Percentiles rank a stretch among this genome's conserved stretches.
Conservation (phyloP, 1,140 invertebrate species). For the Lordiphosa stackelbergi region DNA sequence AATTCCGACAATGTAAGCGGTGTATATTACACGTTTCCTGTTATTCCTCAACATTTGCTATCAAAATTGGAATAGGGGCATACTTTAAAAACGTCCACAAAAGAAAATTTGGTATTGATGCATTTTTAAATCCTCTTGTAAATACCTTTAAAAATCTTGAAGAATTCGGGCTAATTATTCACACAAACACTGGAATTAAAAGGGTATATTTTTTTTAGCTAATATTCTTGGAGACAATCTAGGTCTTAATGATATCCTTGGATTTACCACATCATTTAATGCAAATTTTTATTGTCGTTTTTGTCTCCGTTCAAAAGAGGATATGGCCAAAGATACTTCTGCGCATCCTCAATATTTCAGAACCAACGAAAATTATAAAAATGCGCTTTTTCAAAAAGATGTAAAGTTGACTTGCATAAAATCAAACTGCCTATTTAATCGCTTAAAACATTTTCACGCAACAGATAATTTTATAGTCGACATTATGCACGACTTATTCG, state of each 20-base stretch:
- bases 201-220: not conserved
- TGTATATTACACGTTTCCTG: constrained; percentile 1
- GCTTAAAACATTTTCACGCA: not conserved
- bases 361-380: not conserved
- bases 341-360: not conserved
- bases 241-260: constrained; percentile 1
- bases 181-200: not conserved
- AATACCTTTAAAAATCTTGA: constrained; percentile 7
- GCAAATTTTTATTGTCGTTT: constrained; percentile 1
- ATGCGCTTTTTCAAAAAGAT: not conserved
- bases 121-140: constrained; percentile 1
- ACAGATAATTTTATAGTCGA: constrained; percentile 2
- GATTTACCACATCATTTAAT: constrained; percentile 4
- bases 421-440: constrained; percentile 3
- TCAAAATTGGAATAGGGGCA: not conserved
- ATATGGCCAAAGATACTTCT: not conserved
- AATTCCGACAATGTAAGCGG: not conserved
- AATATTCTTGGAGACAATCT: constrained; percentile 4
- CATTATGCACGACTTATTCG: constrained; percentile 4
- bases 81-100: too few species aligned
- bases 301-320: constrained; percentile 1
- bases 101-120: too few species aligned
- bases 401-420: not conserved
- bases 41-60: not conserved
- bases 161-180: not conserved